Evolutionary conservation across 2,888 invertebrate genomes (phyloP).

Genomic region (Dromius quadrimaculatus): DNA sequence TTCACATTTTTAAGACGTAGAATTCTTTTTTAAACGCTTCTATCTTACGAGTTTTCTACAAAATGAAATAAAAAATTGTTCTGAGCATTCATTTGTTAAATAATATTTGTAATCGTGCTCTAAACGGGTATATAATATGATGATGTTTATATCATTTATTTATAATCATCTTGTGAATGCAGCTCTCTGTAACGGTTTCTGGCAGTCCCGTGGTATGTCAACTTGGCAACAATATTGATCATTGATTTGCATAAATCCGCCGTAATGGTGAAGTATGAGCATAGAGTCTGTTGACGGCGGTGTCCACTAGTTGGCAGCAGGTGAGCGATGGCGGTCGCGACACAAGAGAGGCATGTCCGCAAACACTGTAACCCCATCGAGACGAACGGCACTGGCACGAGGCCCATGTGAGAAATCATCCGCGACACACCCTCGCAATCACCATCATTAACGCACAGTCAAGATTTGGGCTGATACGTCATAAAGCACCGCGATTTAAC

Average conservation of each 20-base stretch:
- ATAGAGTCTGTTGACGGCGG: slow-evolving; percentile 22
- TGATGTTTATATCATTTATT: too few species aligned
- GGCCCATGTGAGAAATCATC: slow-evolving; percentile 22
- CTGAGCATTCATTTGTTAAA: too few species aligned
- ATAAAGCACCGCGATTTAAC: neutral
- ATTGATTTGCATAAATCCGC: slow-evolving; percentile 50
- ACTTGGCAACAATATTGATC: slow-evolving; percentile 46
- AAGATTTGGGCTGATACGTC: neutral
- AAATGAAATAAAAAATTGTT: slow-evolving; percentile 29
- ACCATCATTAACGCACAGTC: slow-evolving; percentile 27
- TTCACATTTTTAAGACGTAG: slow-evolving; percentile 31
- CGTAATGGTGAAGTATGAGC: slow-evolving; percentile 46
- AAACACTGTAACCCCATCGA: slow-evolving; percentile 40
- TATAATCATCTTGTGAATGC: too few species aligned
- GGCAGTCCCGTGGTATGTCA: slow-evolving; percentile 1
- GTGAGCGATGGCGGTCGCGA: slow-evolving; percentile 47
- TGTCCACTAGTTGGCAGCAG: slow-evolving; percentile 32
- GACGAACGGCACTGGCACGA: slow-evolving; percentile 25
- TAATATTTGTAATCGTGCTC: too few species aligned
- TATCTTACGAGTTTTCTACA: slow-evolving; percentile 29
- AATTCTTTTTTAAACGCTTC: slow-evolving; percentile 43
- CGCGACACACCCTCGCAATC: neutral
- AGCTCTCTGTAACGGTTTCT: too few species aligned
- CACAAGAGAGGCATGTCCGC: slow-evolving; percentile 50
- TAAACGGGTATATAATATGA: too few species aligned